Percentiles rank a stretch among this genome's conserved stretches.
These are phyloP conservation scores for Pangasius djambal DNA, from an alignment of 2,797 vertebrate genomes.

Conservation along the genomic window DNA sequence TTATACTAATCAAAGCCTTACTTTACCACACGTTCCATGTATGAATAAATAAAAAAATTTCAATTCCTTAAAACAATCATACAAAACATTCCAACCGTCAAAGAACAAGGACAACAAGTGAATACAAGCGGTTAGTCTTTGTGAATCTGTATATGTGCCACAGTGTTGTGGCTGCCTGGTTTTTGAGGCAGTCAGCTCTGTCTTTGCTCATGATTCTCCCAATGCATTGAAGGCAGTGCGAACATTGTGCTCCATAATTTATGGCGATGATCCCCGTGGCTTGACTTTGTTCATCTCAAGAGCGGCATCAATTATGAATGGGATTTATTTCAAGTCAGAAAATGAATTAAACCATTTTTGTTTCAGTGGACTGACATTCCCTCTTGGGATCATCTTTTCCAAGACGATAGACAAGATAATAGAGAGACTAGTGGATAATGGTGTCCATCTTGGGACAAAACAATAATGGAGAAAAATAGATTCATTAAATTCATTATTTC, in stretches of 20 bases:
- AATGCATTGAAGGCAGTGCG: slow-evolving; percentile 3
- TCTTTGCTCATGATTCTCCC: slow-evolving; percentile 32
- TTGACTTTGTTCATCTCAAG: slow-evolving; percentile 51
- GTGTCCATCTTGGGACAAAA: slow-evolving; percentile 33
- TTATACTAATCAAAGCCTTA: background rate
- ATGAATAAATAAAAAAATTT: slow-evolving; percentile 5
- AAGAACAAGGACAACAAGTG: background rate
- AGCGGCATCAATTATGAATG: slow-evolving; percentile 58
- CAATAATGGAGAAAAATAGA: slow-evolving; percentile 32
- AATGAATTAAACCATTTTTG: slow-evolving; percentile 50
- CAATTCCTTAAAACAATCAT: background rate
- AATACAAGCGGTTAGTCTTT: slow-evolving; percentile 21
- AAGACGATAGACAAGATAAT: slow-evolving; percentile 25
- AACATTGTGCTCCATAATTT: slow-evolving; percentile 53
- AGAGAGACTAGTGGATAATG: slow-evolving; percentile 9
- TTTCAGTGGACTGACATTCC: slow-evolving; percentile 10
- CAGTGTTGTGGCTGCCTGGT: background rate
- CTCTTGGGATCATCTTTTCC: slow-evolving; percentile 26
- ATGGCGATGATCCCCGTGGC: slow-evolving; percentile 39
- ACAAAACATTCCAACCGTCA: background rate
- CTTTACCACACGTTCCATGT: too few species aligned
- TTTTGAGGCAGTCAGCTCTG: slow-evolving; percentile 14
- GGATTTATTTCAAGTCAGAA: slow-evolving; percentile 52
- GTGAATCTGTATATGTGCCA: slow-evolving; percentile 12
- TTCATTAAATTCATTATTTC: slow-evolving; percentile 38